These are phyloP conservation scores for Cheilosia urbana DNA, from an alignment of 2,888 invertebrate species.

Conservation along the genomic window DNA sequence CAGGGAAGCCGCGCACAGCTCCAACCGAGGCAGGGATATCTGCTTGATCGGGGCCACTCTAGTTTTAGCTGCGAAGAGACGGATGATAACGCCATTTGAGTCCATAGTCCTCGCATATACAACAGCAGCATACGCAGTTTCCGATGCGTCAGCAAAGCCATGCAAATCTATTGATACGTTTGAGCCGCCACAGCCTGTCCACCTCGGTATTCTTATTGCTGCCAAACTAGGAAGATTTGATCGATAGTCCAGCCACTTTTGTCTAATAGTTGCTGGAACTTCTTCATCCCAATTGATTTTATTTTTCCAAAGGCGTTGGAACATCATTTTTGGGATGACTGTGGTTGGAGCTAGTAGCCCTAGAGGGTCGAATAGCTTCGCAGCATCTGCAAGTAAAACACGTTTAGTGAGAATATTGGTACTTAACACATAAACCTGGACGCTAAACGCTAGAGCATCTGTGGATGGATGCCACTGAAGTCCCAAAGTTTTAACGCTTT, in stretches of 20 bases:
- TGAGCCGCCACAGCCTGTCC: conserved; percentile 17
- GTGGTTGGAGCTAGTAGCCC: background rate
- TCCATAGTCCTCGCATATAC: conserved; percentile 13
- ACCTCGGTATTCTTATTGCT: background rate
- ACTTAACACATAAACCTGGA: no score
- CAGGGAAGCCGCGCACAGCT: background rate
- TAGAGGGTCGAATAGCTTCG: no score
- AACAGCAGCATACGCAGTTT: conserved; percentile 24
- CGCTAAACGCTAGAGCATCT: background rate
- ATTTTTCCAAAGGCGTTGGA: background rate
- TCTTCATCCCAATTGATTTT: no score
- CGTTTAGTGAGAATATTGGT: no score
- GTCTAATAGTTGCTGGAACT: no score
- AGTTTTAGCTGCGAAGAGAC: conserved; percentile 16
- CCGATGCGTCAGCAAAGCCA: conserved; percentile 22
- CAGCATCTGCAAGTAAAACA: no score
- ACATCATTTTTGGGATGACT: background rate
- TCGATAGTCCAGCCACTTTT: no score
- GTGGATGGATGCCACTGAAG: background rate
- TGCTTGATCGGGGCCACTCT: conserved; percentile 14
- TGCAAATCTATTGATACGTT: conserved; percentile 9
- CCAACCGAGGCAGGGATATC: conserved; percentile 21
- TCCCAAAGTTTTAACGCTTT: conserved; percentile 12
- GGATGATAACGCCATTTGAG: conserved; percentile 6
- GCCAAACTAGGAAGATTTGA: no score